A percentile compares a stretch with the other conserved stretches of the same genome.
Evolutionary conservation across 2,113 vertebrate species (phyloP).

Genomic region (Gymnobelideus leadbeateri): DNA sequence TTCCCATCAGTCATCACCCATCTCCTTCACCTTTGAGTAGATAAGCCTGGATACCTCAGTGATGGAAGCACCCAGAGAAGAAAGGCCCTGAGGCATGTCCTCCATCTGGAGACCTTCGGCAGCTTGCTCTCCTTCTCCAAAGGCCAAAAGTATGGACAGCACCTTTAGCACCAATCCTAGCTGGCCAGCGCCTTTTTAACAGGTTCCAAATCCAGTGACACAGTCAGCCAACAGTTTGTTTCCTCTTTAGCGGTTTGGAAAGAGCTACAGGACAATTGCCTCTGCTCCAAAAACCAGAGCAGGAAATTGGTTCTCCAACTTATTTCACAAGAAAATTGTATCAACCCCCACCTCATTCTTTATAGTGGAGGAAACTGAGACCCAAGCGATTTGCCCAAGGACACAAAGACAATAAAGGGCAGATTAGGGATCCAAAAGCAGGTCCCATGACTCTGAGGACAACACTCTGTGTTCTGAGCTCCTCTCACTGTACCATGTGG

Average conservation of each 20-base stretch:
- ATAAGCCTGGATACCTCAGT: not conserved
- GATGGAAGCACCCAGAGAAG: not conserved
- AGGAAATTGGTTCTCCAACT: not conserved
- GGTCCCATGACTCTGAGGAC: not conserved
- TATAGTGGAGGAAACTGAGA: not conserved
- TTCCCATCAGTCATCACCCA: not conserved
- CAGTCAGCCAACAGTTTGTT: not conserved
- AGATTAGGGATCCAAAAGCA: not conserved
- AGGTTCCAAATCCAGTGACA: not conserved
- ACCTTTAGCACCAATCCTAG: no score
- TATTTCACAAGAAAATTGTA: not conserved
- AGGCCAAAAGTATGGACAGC: not conserved
- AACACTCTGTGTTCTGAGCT: not conserved
- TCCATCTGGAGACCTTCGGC: not conserved
- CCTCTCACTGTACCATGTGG: not conserved
- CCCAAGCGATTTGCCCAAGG: not conserved
- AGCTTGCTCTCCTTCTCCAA: not conserved
- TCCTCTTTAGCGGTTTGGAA: not conserved
- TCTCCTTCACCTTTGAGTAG: not conserved
- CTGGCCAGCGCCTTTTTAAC: not conserved
- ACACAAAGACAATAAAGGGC: not conserved
- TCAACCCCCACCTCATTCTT: not conserved
- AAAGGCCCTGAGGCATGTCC: not conserved
- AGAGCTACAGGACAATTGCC: not conserved
- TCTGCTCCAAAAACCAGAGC: not conserved